These are phyloP conservation scores for Conops quadrifasciatus DNA, from an alignment of 2,888 invertebrate genomes.

Conservation along the genomic window DNA sequence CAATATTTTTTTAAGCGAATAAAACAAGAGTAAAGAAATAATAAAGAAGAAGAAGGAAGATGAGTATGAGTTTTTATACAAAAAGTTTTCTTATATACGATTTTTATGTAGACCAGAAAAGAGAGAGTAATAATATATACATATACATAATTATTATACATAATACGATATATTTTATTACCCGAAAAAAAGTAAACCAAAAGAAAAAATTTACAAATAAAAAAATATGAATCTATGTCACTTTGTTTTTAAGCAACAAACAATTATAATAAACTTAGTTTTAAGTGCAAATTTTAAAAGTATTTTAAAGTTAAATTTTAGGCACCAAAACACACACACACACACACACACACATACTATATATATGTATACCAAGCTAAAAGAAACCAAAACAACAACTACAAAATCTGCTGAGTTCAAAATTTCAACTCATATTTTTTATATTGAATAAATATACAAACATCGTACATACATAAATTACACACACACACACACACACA, in stretches of 20 bases:
- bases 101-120: background rate
- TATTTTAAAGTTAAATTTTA: too few species aligned
- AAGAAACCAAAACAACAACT: conserved; percentile 41
- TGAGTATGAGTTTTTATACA: background rate
- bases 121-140: background rate
- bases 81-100: conserved; percentile 11
- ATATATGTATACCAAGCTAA: background rate
- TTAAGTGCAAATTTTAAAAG: too few species aligned
- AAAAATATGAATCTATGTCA: too few species aligned
- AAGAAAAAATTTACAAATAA: too few species aligned
- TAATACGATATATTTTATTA: too few species aligned
- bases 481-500: conserved; percentile 45
- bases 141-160: background rate
- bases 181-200: too few species aligned
- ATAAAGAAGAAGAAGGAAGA: background rate
- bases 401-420: conserved; percentile 40
- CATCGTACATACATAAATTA: too few species aligned
- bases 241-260: too few species aligned
- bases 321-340: too few species aligned
- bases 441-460: conserved; percentile 47
- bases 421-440: conserved; percentile 39
- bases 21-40: background rate
- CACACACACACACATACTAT: too few species aligned
- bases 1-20: background rate
- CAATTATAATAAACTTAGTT: too few species aligned